Base-by-base conservation (phyloP, 2,113 vertebrate genomes). In the Psophia crepitans region DNA sequence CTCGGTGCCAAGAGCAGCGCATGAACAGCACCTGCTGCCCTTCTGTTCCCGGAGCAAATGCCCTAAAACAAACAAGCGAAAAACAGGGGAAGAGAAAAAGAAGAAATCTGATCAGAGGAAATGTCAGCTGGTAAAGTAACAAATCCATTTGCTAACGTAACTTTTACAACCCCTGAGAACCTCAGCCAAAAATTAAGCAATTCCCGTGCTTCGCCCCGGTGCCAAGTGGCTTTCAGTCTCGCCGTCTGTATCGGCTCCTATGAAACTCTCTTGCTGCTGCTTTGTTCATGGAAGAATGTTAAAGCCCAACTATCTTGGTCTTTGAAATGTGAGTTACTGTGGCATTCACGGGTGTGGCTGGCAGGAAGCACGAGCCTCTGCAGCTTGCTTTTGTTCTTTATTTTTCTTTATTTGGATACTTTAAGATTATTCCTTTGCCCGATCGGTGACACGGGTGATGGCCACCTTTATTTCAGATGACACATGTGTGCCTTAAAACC, bases 141-240 rank as follows among this genome's bases (percentile, higher is more conserved):
- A 89, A 84, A 92, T 53, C 75, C n/a, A 44, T 90, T 84, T 64
- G 33, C 60, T 80, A 53, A 81, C 1, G 2, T 77, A 89, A 63
- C 58, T 87, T 93, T 73, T 86, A 93, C 83, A 90, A 43, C 21
- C 51, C 41, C 51, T 57, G 64, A 84, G 65, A 92, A 63, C 37
- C 46, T 53, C 24, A 39, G 84, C 91, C 83, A 93, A 81, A 93
- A 74, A 86, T 76, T 53, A 84, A 94, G 80, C 82, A 90, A 91
- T 63, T 79, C 82, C 35, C 24, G 54, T 74, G 51, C 76, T 64
- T 78, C 2, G 5, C 33, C 51, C 35, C 49, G 39, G 23, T 57
- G 75, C 77, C 91, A 90, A 92, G 64, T 75, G 91, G 46, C 80
- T 81, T 78, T 75, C 79, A 48, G 4, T 75, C 61, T 85, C 46